Evolutionary conservation across 2,797 vertebrate genomes (phyloP), one percentile per base, ranked within the genome.

Genomic region (Gambelia wislizenii): DNA sequence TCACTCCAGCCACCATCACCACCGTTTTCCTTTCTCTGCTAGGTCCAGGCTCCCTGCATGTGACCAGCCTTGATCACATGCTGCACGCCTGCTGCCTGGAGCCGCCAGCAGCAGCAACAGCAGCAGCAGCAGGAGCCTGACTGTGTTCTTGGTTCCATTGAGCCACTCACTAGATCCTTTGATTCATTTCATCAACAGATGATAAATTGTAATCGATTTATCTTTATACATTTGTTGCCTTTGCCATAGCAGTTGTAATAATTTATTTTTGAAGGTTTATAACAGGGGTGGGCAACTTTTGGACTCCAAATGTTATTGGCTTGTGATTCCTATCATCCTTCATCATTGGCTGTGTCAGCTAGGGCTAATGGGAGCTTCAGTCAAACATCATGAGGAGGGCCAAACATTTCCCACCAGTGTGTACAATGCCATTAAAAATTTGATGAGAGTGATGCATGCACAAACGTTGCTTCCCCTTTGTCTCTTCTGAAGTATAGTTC

Each of bases 191-290:
- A 54, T 27, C 9, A 70, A 72, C 22, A 52, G 47, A 36, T 25
- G 18, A 86, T 59, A 80, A 91, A 49, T 6, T 49, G 47, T 89
- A 91, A 61, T 84, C 87, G 79, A 91, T 89, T 95, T 95, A 93
- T 91, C 84, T 77, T 91, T 92, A 91, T 87, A 92, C 47, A 90
- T 91, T 70, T 83, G 12, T 72, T 88, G 47, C n/a, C 14, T 27
- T 64, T 84, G 85, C 92, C 91, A 92, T 90, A 95, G 92, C 92
- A 89, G 89, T 92, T 47, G n/a, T 49, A n/a, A 49, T 36, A 18
- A 79, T 52, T 86, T n/a, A 2, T 33, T 49, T 69, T 44, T 79
- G 22, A 13, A 67, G 2, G 30, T 67, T 67, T 78, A 14, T n/a
- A n/a, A n/a, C 5, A 14, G 33, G 12, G 4, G 33, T 36, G 8